Base-by-base conservation (phyloP, 1,140 invertebrate species). In the Bacillus rossius region DNA sequence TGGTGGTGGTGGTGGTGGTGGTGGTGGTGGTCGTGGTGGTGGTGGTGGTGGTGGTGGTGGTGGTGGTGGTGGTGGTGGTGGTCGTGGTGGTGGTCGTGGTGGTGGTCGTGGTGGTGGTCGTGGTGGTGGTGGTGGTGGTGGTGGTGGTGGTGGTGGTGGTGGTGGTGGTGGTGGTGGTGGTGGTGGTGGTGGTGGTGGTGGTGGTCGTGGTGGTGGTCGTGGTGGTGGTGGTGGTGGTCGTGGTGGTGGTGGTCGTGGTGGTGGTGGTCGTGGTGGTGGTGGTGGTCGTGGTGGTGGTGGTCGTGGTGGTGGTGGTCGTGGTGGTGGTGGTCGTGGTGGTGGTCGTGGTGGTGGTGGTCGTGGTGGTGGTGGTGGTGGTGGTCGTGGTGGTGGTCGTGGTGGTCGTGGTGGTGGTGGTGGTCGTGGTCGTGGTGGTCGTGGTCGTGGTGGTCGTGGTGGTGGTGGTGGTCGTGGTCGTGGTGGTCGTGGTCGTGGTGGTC, bases 41-140 rank as follows among this genome's bases (percentile, higher is more conserved):
- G 10, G 17, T 52, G 10, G 50, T 40, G 19, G 19, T 52, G 22
- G 50, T 52, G 22, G 50, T 20, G 8, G 50, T 52, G 19, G 50
- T 52, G 22, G 19, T 52, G 22, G 50, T 29, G 8, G 13, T 38
- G 10, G 17, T 38, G 10, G 50, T 40, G 19, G 19, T 52, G 22
- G 26, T 52, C n/a, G 50, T 38, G 8, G 16, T 40, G 14, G 17
- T 52, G 8, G 10, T 52, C n/a, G 16, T 40, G 8, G 26, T 29
- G 19, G 13, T 52, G 13, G 50, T 52, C n/a, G 10, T 52, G 8
- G 17, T 52, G 10, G 17, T 38, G 8, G 50, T 40, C n/a, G 14
- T 52, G 13, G 50, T 52, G 22, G 50, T 52, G 10, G 13, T 52
- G 22, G 17, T 52, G 17, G 17, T 10, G 10, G 13, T 10, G 13